Percentiles rank a stretch among this genome's conserved stretches.
phyloP scores from a whole-genome alignment of 2,113 vertebrate species.

The Zosterops pallidus region DNA sequence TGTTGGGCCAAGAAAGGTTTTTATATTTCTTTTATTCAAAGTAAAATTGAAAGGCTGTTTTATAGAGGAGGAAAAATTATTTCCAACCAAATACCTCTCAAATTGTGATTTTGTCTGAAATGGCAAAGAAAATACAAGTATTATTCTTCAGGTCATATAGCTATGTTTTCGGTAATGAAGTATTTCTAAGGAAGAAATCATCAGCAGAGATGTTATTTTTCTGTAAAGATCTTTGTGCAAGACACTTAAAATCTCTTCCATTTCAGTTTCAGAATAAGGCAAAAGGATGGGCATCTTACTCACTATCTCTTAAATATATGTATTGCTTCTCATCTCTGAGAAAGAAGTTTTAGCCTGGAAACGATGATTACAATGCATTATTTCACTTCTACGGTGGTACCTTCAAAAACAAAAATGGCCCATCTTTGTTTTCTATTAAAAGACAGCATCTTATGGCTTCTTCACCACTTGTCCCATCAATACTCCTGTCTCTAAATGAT shows the following conservation, averaged over 20 bases:
- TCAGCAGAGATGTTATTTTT: slow-evolving; percentile 37
- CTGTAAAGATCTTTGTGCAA: slow-evolving; percentile 12
- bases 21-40: background rate
- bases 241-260: slow-evolving; percentile 25
- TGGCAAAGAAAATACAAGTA: background rate
- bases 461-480: background rate
- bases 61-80: background rate
- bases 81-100: background rate
- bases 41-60: background rate
- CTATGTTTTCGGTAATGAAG: slow-evolving; percentile 46
- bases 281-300: background rate
- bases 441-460: background rate
- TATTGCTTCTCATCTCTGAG: slow-evolving; percentile 19
- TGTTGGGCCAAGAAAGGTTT: background rate
- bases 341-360: background rate
- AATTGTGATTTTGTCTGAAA: slow-evolving; percentile 6
- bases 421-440: background rate
- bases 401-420: slow-evolving; percentile 15
- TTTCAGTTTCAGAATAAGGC: slow-evolving; percentile 34
- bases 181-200: slow-evolving; percentile 48
- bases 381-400: background rate
- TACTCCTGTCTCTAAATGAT: background rate
- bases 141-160: slow-evolving; percentile 37
- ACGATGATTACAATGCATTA: slow-evolving; percentile 18
- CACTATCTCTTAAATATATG: background rate